Conservation (phyloP, 2,888 invertebrate genomes). For the Uloborus plumipes region DNA sequence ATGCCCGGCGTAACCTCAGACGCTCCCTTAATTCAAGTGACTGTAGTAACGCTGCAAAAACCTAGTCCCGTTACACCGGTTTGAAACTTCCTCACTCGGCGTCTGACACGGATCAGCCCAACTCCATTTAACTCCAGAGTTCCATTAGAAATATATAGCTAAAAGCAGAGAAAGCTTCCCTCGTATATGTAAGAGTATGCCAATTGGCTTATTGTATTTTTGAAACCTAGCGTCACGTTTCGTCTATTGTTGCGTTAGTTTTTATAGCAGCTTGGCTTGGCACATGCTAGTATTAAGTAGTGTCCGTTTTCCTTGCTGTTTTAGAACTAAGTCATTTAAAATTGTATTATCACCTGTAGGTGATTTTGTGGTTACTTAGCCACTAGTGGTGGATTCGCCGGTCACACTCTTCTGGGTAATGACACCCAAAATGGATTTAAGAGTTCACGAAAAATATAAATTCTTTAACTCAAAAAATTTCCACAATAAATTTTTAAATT, state of each 20-base stretch:
- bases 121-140: constrained; percentile 18
- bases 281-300: background rate
- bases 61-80: constrained; percentile 55
- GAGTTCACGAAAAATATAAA: too few relatives aligned
- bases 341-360: too few relatives aligned
- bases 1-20: constrained; percentile 12
- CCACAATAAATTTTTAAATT: too few relatives aligned
- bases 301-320: too few relatives aligned
- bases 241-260: constrained; percentile 3
- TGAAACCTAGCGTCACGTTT: constrained; percentile 20
- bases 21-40: constrained; percentile 43
- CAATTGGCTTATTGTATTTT: constrained; percentile 24
- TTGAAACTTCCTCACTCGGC: constrained; percentile 50
- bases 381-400: too few relatives aligned
- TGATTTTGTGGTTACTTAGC: too few relatives aligned
- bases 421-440: too few relatives aligned
- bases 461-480: too few relatives aligned
- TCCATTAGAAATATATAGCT: constrained; percentile 5
- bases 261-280: background rate
- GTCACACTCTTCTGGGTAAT: too few relatives aligned
- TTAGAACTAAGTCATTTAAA: too few relatives aligned
- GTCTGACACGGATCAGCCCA: constrained; percentile 31
- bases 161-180: constrained; percentile 2
- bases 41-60: constrained; percentile 29
- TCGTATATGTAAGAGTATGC: background rate